phyloP scores from a whole-genome alignment of 2,888 invertebrate species.

The Eupelmus urozonus region DNA sequence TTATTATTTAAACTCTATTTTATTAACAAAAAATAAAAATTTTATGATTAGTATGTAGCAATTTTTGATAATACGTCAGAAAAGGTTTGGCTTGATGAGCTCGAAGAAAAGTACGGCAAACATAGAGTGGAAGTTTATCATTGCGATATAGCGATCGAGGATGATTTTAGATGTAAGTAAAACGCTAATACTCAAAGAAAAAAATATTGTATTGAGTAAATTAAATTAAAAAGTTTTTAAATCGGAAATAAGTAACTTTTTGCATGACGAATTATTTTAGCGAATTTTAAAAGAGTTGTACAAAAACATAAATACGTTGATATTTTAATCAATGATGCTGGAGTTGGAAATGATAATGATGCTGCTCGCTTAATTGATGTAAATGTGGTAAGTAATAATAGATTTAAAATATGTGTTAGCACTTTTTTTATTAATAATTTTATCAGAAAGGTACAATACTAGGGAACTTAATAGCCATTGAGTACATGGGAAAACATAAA shows the following conservation, averaged over 20 bases:
- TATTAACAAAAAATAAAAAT: not conserved
- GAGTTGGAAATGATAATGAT: conserved; percentile 40
- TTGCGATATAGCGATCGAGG: conserved; percentile 34
- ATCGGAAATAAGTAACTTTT: not conserved
- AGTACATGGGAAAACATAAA: conserved; percentile 39
- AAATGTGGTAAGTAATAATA: conserved; percentile 41
- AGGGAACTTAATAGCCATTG: conserved; percentile 38
- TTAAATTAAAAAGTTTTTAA: not conserved
- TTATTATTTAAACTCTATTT: too few relatives aligned
- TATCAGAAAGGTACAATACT: conserved; percentile 40
- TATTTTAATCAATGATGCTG: conserved; percentile 46
- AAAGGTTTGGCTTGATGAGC: conserved; percentile 2
- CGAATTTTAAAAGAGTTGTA: conserved; percentile 22
- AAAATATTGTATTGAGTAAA: too few relatives aligned
- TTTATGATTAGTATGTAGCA: conserved; percentile 25
- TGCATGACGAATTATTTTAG: conserved; percentile 11
- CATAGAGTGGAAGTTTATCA: conserved; percentile 27
- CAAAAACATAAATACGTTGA: conserved; percentile 41
- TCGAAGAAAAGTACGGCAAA: conserved; percentile 16
- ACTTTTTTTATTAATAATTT: not conserved
- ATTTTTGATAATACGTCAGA: conserved; percentile 28
- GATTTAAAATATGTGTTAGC: too few relatives aligned
- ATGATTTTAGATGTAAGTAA: conserved; percentile 36
- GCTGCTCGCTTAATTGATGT: conserved; percentile 29
- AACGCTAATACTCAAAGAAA: not conserved